Conservation (phyloP, 2,113 vertebrate genomes). For the Oreochromis aureus region DNA sequence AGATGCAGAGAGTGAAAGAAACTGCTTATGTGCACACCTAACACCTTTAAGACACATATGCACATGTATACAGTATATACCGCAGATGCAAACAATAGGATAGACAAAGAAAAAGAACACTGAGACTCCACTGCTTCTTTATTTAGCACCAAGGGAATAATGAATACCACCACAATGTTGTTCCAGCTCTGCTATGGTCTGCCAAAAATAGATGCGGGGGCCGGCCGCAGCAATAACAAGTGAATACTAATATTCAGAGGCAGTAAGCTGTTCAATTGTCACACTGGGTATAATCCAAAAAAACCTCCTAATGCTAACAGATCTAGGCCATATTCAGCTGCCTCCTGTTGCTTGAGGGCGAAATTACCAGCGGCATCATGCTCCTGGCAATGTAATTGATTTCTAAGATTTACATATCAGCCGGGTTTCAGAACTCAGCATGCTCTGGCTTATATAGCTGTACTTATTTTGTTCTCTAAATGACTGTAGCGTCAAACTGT, state of each 20-base stretch:
- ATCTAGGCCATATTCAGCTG: constrained; percentile 23
- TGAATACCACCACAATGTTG: constrained; percentile 17
- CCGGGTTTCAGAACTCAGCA: background rate
- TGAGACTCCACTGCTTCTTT: background rate
- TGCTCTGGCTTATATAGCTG: background rate
- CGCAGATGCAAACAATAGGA: background rate
- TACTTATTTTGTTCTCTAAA: background rate
- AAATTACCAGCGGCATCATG: background rate
- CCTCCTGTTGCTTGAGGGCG: constrained; percentile 31
- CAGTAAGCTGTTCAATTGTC: constrained; percentile 42
- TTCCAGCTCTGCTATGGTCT: constrained; percentile 31
- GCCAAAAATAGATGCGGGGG: constrained; percentile 57
- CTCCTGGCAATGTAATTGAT: constrained; percentile 22
- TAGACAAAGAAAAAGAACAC: background rate
- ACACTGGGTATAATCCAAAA: constrained; percentile 13
- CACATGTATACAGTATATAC: background rate
- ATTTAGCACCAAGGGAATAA: constrained; percentile 34
- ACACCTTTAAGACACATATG: background rate
- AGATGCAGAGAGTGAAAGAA: background rate
- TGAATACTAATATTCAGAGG: constrained; percentile 41
- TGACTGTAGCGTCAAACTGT: background rate
- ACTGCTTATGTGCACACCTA: background rate
- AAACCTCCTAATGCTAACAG: background rate
- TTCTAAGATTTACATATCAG: constrained; percentile 22
- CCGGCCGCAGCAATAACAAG: constrained; percentile 21